Percentiles rank a stretch among this genome's conserved stretches.
Evolutionary conservation across 1,140 invertebrate genomes (phyloP).

Genomic region (Ridgeia piscesae): DNA sequence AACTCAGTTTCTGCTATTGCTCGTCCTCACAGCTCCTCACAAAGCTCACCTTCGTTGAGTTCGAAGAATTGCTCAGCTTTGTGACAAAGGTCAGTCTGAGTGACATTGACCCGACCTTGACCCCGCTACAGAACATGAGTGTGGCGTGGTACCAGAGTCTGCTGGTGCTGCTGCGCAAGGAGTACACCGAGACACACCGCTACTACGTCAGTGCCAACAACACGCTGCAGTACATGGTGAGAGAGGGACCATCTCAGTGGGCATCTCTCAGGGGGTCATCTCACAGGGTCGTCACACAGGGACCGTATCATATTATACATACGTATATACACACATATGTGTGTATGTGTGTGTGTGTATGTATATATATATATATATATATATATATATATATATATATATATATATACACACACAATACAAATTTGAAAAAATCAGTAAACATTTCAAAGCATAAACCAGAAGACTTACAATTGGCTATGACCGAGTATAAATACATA

Average conservation of each 20-base stretch:
- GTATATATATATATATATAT: too few species aligned
- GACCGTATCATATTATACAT: too few species aligned
- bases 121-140: constrained; percentile 67
- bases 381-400: too few species aligned
- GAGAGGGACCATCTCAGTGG: constrained; percentile 19
- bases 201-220: constrained; percentile 66
- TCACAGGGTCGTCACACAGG: not conserved
- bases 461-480: too few species aligned
- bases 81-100: constrained; percentile 65
- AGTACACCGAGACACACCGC: constrained; percentile 66
- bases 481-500: too few species aligned
- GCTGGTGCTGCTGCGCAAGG: constrained; percentile 66
- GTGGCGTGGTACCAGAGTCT: constrained; percentile 71
- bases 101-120: constrained; percentile 66
- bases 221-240: constrained; percentile 64
- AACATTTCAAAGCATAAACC: too few species aligned
- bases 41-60: constrained; percentile 66
- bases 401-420: too few species aligned
- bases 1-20: not conserved
- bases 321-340: too few species aligned
- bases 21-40: constrained; percentile 30
- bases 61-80: constrained; percentile 68
- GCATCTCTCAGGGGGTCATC: too few species aligned
- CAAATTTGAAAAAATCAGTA: too few species aligned
- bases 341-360: too few species aligned